Base-by-base conservation (phyloP, 2,888 invertebrate species). In the Sinhomidia bicolor region DNA sequence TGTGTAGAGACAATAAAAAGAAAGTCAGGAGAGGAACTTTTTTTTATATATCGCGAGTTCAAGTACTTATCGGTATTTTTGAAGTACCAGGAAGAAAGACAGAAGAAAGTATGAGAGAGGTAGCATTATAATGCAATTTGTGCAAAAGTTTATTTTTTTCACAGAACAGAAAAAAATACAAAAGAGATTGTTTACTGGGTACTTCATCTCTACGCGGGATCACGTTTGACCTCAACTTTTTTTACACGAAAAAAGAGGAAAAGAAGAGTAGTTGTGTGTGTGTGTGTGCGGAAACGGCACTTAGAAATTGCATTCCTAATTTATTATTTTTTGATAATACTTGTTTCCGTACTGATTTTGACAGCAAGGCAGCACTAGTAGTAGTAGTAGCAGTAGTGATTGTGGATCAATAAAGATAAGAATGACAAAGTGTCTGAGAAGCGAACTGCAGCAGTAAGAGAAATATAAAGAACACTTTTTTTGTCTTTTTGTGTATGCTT, bases 71-170 rank as follows among this genome's bases (percentile, higher is more conserved):
- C 32, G 32, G 17, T 68, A 68, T 68, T 68, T 32, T 36, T 0
- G 57, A 78, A 36, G 10, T 65, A 32, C 32, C 65, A 51, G n/a
- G 17, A 12, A 51, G 17, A 17, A 3, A 51, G 12, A n/a, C 44
- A 10, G 17, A 68, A 41, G 2, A 68, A 68, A 36, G 36, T 14
- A 74, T 7, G n/a, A n/a, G n/a, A n/a, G 23, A 17, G 32, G 65
- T 23, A 65, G 74, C 44, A 88, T 88, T 88, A 88, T 88, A 76
- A 82, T 87, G 82, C 82, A 87, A 87, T 87, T 87, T 82, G 87
- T 51, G 54, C 36, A 29, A 51, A 78, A 54, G 51, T 78, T 78
- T 74, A 20, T 47, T 44, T 47, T 29, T n/a, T n/a, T n/a, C n/a
- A n/a, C n/a, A n/a, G n/a, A n/a, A n/a, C n/a, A n/a, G n/a, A 26